Evolutionary conservation across 2,888 invertebrate species (phyloP).

Genomic region (Galerucella nymphaeae): DNA sequence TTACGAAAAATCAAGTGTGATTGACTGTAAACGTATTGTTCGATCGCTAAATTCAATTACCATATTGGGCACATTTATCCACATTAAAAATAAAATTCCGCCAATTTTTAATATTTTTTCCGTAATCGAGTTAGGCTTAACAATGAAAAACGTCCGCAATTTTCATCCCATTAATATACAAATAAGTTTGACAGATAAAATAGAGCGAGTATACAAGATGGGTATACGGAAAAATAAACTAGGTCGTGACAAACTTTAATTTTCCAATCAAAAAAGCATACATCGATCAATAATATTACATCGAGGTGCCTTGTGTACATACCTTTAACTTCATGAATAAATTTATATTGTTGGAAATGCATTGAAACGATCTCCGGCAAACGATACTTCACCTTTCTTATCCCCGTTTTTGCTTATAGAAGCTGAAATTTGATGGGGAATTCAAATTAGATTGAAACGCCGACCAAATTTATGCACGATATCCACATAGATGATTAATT

Average conservation of each 20-base stretch:
- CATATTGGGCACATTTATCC: not conserved
- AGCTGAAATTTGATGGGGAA: not conserved
- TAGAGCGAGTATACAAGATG: not conserved
- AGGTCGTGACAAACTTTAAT: slow-evolving; percentile 16
- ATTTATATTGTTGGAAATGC: not conserved
- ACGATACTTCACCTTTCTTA: not conserved
- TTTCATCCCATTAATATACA: not conserved
- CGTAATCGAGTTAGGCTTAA: not conserved
- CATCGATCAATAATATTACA: not conserved
- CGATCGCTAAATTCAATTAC: slow-evolving; percentile 2
- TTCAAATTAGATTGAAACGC: not conserved
- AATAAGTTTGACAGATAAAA: slow-evolving; percentile 9
- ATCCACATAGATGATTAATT: too few species aligned
- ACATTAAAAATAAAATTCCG: not conserved
- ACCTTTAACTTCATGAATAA: slow-evolving; percentile 22
- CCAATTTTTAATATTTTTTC: not conserved
- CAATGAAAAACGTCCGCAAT: not conserved
- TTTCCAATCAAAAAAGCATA: slow-evolving; percentile 22
- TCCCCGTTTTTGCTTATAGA: not conserved
- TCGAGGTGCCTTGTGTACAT: slow-evolving; percentile 5
- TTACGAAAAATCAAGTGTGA: not conserved
- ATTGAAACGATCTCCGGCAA: not conserved
- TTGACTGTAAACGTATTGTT: not conserved
- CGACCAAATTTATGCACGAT: too few species aligned
- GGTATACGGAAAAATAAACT: not conserved